These are phyloP conservation scores for Drosophila niveifrons DNA, from an alignment of 2,888 invertebrate genomes.

Conservation along the genomic window DNA sequence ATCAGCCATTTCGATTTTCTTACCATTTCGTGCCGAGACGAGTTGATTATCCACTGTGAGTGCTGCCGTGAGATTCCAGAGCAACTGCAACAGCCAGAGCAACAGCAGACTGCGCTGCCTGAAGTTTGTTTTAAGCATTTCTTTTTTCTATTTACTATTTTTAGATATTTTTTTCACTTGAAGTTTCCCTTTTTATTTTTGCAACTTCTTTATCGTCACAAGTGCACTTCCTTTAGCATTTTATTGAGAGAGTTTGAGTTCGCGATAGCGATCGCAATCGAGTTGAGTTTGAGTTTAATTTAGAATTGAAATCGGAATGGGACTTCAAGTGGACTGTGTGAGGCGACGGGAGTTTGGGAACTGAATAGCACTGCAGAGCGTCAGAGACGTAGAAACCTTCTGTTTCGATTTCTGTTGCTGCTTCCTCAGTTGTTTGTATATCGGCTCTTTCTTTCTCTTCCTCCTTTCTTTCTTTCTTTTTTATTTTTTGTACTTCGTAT, in stretches of 20 bases:
- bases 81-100: conserved; percentile 49
- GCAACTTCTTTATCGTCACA: conserved; percentile 30
- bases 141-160: conserved; percentile 9
- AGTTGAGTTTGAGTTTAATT: conserved; percentile 13
- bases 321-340: conserved; percentile 54
- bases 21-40: conserved; percentile 85
- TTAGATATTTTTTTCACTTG: conserved; percentile 43
- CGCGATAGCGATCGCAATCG: conserved; percentile 4
- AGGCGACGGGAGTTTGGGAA: conserved; percentile 62
- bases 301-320: conserved; percentile 12
- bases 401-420: conserved; percentile 35
- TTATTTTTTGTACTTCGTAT: conserved; percentile 4
- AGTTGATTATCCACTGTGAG: conserved; percentile 85
- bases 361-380: conserved; percentile 51
- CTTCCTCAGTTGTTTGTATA: conserved; percentile 24
- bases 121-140: conserved; percentile 29
- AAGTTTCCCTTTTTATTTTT: conserved; percentile 22
- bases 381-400: conserved; percentile 70
- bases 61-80: conserved; percentile 46
- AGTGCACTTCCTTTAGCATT: conserved; percentile 54
- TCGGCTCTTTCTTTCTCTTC: conserved; percentile 36
- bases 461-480: conserved; percentile 27
- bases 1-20: conserved; percentile 46
- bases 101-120: conserved; percentile 34
- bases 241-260: conserved; percentile 25